Conservation (phyloP, 2,797 vertebrate species). For the Sebastes minor region DNA sequence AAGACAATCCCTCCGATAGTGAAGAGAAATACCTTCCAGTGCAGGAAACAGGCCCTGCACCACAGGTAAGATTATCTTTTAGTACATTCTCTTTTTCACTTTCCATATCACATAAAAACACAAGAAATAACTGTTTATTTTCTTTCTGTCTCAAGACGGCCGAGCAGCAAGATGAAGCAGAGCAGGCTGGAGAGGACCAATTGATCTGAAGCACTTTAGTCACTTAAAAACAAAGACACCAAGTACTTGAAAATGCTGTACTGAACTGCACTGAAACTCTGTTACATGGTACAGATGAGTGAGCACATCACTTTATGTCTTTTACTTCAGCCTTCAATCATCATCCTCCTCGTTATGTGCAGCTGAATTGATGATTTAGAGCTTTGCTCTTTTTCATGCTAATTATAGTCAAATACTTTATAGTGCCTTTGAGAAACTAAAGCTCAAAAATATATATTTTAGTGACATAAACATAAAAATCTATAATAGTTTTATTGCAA, state of each 20-base stretch:
- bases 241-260: neutral
- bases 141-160: neutral
- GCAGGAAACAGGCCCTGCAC: conserved; percentile 44
- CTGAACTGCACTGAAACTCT: neutral
- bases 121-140: neutral
- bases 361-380: neutral
- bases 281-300: too few relatives aligned
- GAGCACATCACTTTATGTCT: neutral
- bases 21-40: neutral
- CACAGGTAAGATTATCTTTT: conserved; percentile 2
- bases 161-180: neutral
- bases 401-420: neutral
- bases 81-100: neutral
- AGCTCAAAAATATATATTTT: neutral
- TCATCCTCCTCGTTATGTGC: neutral
- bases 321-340: neutral
- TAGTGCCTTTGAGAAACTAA: neutral
- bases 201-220: neutral
- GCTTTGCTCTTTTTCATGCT: neutral
- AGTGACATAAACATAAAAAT: neutral
- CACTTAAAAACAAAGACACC: neutral
- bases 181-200: neutral
- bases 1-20: neutral
- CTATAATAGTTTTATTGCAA: neutral
- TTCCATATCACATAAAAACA: neutral